Evolutionary conservation across 2,113 vertebrate species (phyloP), one percentile per base, ranked within the genome.

Genomic region (Pachycephala philippinensis): DNA sequence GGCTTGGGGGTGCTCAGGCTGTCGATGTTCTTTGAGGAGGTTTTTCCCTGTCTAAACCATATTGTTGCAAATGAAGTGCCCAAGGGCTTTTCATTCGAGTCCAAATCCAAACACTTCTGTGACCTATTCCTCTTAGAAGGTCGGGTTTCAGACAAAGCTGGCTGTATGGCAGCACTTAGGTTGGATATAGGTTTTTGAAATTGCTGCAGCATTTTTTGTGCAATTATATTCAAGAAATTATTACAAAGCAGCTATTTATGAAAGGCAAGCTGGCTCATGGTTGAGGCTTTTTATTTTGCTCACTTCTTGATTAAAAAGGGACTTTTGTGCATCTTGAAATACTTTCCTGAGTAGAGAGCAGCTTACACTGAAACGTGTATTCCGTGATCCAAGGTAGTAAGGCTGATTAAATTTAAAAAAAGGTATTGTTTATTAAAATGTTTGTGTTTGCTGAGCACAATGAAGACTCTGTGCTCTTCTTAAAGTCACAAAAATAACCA

Each of bases 251-350:
- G 44, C 45, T 64, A 27, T 84, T 93, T 81, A 54, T 61, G 60
- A 82, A 84, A 75, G 56, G 26, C 37, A 61, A 74, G 64, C 52
- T 63, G 74, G 35, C 1, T 6, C n/a, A 12, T 33, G n/a, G 70
- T 12, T 24, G 8, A 2, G 3, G 33, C 10, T 72, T 85, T 93
- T 88, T 56, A 83, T 45, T 45, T 88, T 77, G 13, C 78, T 93
- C 15, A 1, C 37, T 81, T 57, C 35, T 72, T 91, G 66, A 93
- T 85, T 75, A 40, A 79, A 74, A 86, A 76, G 42, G 40, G 64
- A 68, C 20, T 90, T 90, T 7, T 54, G 53, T 61, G 57, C 95
- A 96, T 84, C 88, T 96, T 95, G 90, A 95, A 93, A 74, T 52
- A 71, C 83, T 95, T 90, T 33, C 7, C 42, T 47, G 63, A 47